Conservation (phyloP, 2,113 vertebrate genomes). For the Sinocyclocheilus anshuiensis region DNA sequence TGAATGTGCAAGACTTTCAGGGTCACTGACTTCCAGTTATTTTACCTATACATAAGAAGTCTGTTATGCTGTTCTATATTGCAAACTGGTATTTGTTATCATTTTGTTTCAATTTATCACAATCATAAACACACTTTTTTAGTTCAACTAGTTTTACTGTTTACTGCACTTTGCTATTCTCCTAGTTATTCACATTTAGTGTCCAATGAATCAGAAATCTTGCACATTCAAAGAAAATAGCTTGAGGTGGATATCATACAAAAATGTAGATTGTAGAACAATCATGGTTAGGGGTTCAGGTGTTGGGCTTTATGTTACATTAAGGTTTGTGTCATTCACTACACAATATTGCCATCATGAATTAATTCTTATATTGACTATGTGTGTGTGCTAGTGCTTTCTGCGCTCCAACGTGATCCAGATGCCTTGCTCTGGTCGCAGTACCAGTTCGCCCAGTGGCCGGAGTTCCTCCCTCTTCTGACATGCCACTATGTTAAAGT, state of each 20-base stretch:
- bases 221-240: not conserved
- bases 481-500: slow-evolving; percentile 81
- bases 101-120: too few relatives aligned
- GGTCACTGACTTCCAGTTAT: too few relatives aligned
- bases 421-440: slow-evolving; percentile 86
- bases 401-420: slow-evolving; percentile 85
- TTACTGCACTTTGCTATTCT: not conserved
- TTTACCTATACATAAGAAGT: too few relatives aligned
- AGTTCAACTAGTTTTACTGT: too few relatives aligned
- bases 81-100: too few relatives aligned
- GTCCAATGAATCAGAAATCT: not conserved
- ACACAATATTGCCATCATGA: not conserved
- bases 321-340: not conserved
- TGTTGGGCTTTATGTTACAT: not conserved
- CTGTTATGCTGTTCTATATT: too few relatives aligned
- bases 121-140: not conserved
- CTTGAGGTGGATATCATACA: not conserved
- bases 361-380: not conserved
- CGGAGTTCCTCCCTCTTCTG: slow-evolving; percentile 83
- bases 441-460: slow-evolving; percentile 83
- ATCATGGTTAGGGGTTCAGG: not conserved
- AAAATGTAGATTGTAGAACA: not conserved
- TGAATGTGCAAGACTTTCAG: too few relatives aligned
- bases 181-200: not conserved
- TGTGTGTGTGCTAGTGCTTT: not conserved